A percentile compares a stretch with the other conserved stretches of the same genome.
phyloP scores from a whole-genome alignment of 2,888 invertebrate species.

The Tachystola acroxantha region DNA sequence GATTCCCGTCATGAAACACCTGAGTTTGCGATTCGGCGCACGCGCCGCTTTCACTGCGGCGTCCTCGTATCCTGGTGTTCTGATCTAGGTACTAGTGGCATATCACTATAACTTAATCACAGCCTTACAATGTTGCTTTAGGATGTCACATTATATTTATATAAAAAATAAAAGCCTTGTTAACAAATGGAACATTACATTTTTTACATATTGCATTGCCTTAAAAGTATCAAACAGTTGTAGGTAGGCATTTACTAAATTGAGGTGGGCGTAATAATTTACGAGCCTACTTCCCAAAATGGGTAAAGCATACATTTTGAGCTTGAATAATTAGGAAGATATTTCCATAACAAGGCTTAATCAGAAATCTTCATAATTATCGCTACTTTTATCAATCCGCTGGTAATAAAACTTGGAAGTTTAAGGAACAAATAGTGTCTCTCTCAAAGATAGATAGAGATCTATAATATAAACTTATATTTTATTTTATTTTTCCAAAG shows the following conservation, averaged over 20 bases:
- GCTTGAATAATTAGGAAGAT: background rate
- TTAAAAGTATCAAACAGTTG: too few species aligned
- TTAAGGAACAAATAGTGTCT: too few species aligned
- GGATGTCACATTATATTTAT: too few species aligned
- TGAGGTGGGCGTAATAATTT: constrained; percentile 5
- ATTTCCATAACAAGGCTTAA: background rate
- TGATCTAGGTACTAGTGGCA: constrained; percentile 5
- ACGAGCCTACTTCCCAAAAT: background rate
- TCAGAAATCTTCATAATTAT: background rate
- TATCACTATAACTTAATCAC: constrained; percentile 1
- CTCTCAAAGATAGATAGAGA: too few species aligned
- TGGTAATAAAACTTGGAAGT: background rate
- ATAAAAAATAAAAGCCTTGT: too few species aligned
- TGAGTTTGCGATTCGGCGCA: constrained; percentile 54
- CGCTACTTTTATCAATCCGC: background rate
- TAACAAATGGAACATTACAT: too few species aligned
- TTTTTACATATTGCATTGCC: too few species aligned
- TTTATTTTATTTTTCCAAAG: too few species aligned
- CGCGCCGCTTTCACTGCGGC: constrained; percentile 65
- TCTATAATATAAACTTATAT: too few species aligned
- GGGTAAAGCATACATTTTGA: background rate
- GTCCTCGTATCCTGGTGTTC: constrained; percentile 52
- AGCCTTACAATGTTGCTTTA: background rate
- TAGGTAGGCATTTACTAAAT: background rate
- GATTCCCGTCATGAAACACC: constrained; percentile 63